These are phyloP conservation scores for Monochamus alternatus DNA, from an alignment of 2,888 invertebrate species.

Conservation along the genomic window DNA sequence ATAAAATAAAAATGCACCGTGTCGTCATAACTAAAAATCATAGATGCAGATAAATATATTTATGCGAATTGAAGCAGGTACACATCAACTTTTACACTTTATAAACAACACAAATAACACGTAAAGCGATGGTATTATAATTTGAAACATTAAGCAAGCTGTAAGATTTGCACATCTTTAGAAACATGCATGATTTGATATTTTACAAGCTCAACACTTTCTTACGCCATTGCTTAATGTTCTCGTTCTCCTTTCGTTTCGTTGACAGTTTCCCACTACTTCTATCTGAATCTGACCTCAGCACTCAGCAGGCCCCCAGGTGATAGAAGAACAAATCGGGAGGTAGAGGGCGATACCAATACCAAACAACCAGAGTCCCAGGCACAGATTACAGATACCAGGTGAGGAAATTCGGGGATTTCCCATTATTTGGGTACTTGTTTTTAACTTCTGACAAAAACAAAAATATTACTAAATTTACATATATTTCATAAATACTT, in stretches of 20 bases:
- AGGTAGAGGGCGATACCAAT: too few species aligned
- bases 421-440: too few species aligned
- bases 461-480: too few species aligned
- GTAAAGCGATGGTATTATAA: not conserved
- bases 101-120: not conserved
- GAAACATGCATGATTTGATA: slow-evolving; percentile 13
- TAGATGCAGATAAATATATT: not conserved
- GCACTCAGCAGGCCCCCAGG: not conserved
- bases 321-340: too few species aligned
- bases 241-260: not conserved
- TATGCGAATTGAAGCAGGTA: not conserved
- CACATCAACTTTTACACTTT: not conserved
- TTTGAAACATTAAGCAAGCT: slow-evolving; percentile 9
- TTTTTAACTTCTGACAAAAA: too few species aligned
- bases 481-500: too few species aligned
- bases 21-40: slow-evolving; percentile 43
- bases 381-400: too few species aligned
- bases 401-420: too few species aligned
- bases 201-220: not conserved
- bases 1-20: slow-evolving; percentile 48
- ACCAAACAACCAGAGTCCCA: too few species aligned
- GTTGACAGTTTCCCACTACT: not conserved
- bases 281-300: not conserved
- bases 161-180: slow-evolving; percentile 15
- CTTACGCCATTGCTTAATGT: not conserved